These are phyloP conservation scores for Ursus arctos DNA, from an alignment of 2,113 vertebrate genomes.

Conservation along the genomic window DNA sequence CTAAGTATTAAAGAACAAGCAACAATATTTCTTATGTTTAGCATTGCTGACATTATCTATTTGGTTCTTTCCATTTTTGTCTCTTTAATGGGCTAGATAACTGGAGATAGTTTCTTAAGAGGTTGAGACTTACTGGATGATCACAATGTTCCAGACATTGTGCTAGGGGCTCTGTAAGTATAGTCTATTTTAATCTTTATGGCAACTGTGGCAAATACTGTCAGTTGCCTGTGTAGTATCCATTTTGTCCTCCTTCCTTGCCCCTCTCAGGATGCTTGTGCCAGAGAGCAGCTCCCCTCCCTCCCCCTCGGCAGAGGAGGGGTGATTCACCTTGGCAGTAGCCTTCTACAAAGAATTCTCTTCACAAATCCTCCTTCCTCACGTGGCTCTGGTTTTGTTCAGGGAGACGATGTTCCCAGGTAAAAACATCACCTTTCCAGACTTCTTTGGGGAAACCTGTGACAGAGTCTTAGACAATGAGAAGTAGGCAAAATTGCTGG, in stretches of 20 bases:
- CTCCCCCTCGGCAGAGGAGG: not conserved
- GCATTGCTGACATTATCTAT: not conserved
- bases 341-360: not conserved
- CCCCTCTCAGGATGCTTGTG: not conserved
- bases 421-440: slow-evolving; percentile 1
- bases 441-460: not conserved
- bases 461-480: not conserved
- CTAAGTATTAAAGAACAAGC: slow-evolving; percentile 3
- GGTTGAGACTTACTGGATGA: not conserved
- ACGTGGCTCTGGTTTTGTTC: not conserved
- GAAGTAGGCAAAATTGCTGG: slow-evolving; percentile 3
- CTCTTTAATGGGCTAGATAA: not conserved
- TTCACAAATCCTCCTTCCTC: not conserved
- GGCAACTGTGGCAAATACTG: not conserved
- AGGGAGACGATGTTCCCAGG: not conserved
- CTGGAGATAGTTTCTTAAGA: slow-evolving; percentile 28
- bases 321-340: not conserved
- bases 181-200: slow-evolving; percentile 27
- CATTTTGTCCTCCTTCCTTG: not conserved
- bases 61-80: slow-evolving; percentile 9
- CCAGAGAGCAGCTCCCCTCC: not conserved
- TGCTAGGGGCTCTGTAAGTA: slow-evolving; percentile 8
- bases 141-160: not conserved
- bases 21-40: slow-evolving; percentile 7
- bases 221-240: not conserved